phyloP scores from a whole-genome alignment of 2,888 invertebrate genomes.

The Temnothorax rugatulus region DNA sequence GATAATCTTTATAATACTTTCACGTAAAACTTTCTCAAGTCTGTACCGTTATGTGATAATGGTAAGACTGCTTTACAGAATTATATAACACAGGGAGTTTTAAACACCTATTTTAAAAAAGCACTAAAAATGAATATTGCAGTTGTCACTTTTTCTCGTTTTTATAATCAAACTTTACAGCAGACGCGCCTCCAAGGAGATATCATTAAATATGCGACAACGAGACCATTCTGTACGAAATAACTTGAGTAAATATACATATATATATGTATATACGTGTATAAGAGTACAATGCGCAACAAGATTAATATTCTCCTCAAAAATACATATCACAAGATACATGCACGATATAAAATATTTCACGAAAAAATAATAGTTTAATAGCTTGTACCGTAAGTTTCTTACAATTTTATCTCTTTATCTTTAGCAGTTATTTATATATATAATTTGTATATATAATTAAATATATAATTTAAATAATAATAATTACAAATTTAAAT shows the following conservation, averaged over 20 bases:
- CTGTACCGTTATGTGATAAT: background rate
- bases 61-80: conserved; percentile 11
- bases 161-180: conserved; percentile 45
- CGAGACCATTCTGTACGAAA: background rate
- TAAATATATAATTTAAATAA: background rate
- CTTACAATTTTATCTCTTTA: background rate
- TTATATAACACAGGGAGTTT: conserved; percentile 38
- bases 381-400: background rate
- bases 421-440: background rate
- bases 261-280: background rate
- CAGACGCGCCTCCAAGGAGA: background rate
- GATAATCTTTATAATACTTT: conserved; percentile 9
- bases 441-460: conserved; percentile 23
- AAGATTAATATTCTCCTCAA: conserved; percentile 1
- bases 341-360: background rate
- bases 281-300: background rate
- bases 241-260: conserved; percentile 24
- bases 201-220: conserved; percentile 44
- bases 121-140: conserved; percentile 34
- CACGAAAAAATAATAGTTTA: background rate
- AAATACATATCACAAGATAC: background rate
- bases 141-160: conserved; percentile 38
- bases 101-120: conserved; percentile 7
- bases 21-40: background rate
- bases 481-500: background rate